These are phyloP conservation scores for Micropterix aruncella DNA, from an alignment of 2,888 invertebrate species.

Conservation along the genomic window DNA sequence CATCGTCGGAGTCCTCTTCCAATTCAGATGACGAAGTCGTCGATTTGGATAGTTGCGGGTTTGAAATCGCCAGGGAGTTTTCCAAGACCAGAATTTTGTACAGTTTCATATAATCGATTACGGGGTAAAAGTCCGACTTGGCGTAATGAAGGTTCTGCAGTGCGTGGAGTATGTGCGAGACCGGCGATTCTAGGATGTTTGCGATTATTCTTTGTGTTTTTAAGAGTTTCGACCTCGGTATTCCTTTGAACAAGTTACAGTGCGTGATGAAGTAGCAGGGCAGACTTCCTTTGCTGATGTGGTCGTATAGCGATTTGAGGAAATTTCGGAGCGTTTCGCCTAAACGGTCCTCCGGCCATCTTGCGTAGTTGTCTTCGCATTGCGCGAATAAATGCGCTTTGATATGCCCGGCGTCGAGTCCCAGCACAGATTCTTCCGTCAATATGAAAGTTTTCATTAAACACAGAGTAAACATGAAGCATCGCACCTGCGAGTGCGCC, in stretches of 20 bases:
- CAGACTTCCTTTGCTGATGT: slow-evolving; percentile 44
- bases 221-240: slow-evolving; percentile 46
- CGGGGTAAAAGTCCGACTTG: slow-evolving; percentile 47
- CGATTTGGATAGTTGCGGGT: slow-evolving; percentile 25
- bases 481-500: slow-evolving; percentile 54
- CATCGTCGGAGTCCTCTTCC: slow-evolving; percentile 26
- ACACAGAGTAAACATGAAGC: slow-evolving; percentile 51
- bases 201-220: slow-evolving; percentile 52
- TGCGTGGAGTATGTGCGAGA: slow-evolving; percentile 54
- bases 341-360: slow-evolving; percentile 60
- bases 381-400: slow-evolving; percentile 64
- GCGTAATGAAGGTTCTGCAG: slow-evolving; percentile 52
- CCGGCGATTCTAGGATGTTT: slow-evolving; percentile 55
- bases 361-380: slow-evolving; percentile 54
- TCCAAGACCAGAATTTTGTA: slow-evolving; percentile 42
- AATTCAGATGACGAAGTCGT: slow-evolving; percentile 14
- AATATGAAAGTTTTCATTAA: slow-evolving; percentile 63
- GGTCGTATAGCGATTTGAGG: slow-evolving; percentile 44
- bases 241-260: slow-evolving; percentile 59
- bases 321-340: slow-evolving; percentile 52
- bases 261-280: slow-evolving; percentile 60
- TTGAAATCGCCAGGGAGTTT: slow-evolving; percentile 33
- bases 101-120: slow-evolving; percentile 41
- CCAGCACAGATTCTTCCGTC: slow-evolving; percentile 44
- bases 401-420: slow-evolving; percentile 56